These are phyloP conservation scores for Alethe diademata DNA, from an alignment of 2,113 vertebrate species.

Conservation along the genomic window DNA sequence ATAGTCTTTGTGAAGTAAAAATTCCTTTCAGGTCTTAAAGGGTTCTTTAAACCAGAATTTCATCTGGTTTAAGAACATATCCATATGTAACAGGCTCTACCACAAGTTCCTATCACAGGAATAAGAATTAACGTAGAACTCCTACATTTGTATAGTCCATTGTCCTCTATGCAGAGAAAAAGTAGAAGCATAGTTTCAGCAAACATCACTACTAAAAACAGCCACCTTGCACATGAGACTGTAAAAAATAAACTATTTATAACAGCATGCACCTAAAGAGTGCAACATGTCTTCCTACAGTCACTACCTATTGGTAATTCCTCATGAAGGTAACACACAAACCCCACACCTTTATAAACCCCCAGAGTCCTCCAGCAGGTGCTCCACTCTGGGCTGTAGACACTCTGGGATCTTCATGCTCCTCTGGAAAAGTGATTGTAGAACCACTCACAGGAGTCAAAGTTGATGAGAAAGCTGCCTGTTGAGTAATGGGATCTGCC, in stretches of 20 bases:
- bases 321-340: background rate
- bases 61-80: background rate
- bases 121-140: background rate
- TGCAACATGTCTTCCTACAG: rapidly evolving
- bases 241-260: background rate
- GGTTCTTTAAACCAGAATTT: background rate
- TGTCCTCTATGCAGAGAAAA: background rate
- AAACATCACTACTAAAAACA: background rate
- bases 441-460: conserved; percentile 75
- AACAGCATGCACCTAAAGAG: background rate
- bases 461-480: conserved; percentile 60
- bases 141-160: background rate
- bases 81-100: background rate
- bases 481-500: conserved; percentile 81
- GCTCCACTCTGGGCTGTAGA: conserved; percentile 11
- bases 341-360: conserved; percentile 88
- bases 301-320: background rate
- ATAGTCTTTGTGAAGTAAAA: background rate
- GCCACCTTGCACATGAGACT: background rate
- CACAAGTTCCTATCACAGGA: background rate
- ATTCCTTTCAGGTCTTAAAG: too few species aligned
- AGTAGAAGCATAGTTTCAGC: background rate
- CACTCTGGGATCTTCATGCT: conserved; percentile 83
- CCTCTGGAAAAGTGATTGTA: conserved; percentile 94
- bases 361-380: conserved; percentile 87